Percentiles rank a stretch among this genome's conserved stretches.
Conservation (phyloP, 2,113 vertebrate genomes). For the Percopsis transmontana region DNA sequence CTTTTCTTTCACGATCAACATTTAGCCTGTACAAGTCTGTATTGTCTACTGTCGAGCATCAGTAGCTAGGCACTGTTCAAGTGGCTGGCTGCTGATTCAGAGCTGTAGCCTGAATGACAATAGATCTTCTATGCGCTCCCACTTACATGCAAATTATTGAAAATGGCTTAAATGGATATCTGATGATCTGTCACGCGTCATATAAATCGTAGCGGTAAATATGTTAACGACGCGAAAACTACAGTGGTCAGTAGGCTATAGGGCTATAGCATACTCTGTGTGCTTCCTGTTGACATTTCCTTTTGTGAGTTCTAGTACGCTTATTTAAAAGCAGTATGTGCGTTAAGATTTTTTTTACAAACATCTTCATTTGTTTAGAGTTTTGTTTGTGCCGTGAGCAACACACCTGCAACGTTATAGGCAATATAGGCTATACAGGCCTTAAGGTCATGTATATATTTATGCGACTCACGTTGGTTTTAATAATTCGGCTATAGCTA, state of each 20-base stretch:
- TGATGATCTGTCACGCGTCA: slow-evolving; percentile 47
- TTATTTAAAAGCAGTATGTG: neutral
- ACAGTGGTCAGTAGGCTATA: slow-evolving; percentile 6
- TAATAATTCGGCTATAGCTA: neutral
- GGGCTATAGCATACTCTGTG: slow-evolving; percentile 4
- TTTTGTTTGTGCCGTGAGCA: neutral
- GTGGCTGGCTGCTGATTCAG: slow-evolving; percentile 24
- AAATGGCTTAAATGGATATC: slow-evolving; percentile 38
- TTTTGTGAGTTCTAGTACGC: too few relatives aligned
- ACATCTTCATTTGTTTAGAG: too few relatives aligned
- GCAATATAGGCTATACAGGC: neutral
- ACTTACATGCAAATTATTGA: slow-evolving; percentile 17
- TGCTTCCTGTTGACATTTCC: neutral
- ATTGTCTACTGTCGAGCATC: too few relatives aligned
- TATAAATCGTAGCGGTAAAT: slow-evolving; percentile 16
- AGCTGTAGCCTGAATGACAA: slow-evolving; percentile 32
- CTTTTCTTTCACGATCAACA: neutral
- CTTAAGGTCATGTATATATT: neutral
- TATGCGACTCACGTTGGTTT: neutral
- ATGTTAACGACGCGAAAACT: slow-evolving; percentile 1
- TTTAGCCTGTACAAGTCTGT: slow-evolving; percentile 6
- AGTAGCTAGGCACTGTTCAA: slow-evolving; percentile 24
- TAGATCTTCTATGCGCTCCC: slow-evolving; percentile 8
- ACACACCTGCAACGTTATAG: neutral
- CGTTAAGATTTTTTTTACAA: too few relatives aligned